Conservation (phyloP, 2,113 vertebrate genomes). For the Dicentrarchus labrax region DNA sequence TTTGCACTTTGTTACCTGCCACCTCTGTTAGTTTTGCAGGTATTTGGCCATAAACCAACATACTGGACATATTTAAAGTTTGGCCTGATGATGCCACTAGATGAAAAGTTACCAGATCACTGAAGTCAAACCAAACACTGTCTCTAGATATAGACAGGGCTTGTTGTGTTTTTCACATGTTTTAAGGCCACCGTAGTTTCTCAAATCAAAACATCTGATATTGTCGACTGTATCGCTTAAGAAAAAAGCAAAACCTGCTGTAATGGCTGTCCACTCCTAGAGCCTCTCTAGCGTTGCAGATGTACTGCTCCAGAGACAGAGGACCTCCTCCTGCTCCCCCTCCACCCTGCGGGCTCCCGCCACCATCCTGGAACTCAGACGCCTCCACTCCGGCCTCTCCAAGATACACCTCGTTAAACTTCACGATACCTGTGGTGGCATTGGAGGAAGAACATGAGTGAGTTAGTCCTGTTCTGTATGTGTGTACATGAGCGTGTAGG, state of each 20-base stretch:
- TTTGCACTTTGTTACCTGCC: no score
- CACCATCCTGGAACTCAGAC: constrained; percentile 86
- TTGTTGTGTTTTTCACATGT: no score
- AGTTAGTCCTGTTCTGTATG: background rate
- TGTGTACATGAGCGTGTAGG: no score
- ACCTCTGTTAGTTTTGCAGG: background rate
- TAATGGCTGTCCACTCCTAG: constrained; percentile 93
- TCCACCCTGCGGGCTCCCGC: constrained; percentile 28
- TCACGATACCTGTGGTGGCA: constrained; percentile 89
- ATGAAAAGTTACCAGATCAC: no score
- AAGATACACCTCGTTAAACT: constrained; percentile 93
- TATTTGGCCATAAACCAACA: background rate
- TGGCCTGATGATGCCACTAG: no score
- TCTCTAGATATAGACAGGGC: no score
- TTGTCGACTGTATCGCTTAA: background rate
- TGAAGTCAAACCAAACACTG: no score
- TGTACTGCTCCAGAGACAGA: constrained; percentile 88
- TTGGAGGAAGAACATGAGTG: background rate
- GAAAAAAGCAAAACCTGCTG: constrained; percentile 85
- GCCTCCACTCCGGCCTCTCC: constrained; percentile 86
- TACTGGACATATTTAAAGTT: no score
- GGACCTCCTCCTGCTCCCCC: constrained; percentile 70
- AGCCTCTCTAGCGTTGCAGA: constrained; percentile 89
- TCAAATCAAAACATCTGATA: no score
- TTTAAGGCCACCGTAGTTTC: no score